Evolutionary conservation across 2,797 vertebrate species (phyloP).

Genomic region (Chloroceryle amazona): DNA sequence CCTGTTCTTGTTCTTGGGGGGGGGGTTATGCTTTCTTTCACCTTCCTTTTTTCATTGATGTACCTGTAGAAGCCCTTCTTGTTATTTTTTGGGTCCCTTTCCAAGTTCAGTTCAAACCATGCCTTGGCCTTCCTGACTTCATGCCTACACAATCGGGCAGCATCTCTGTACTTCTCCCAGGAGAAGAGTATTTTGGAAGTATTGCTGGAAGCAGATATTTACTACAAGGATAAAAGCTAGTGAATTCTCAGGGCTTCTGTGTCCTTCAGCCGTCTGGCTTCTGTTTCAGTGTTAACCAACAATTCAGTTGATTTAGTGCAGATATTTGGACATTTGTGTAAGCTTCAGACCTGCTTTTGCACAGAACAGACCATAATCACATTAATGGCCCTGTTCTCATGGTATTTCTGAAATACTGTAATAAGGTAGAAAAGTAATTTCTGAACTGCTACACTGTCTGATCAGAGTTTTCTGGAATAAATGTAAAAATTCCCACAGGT

Average conservation of each 20-base stretch:
- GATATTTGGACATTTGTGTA: neutral
- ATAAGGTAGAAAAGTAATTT: neutral
- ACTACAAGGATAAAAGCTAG: accelerated
- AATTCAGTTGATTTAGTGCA: neutral
- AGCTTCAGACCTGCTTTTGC: neutral
- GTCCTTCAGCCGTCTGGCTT: neutral
- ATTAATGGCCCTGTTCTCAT: neutral
- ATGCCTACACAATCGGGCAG: too few relatives aligned
- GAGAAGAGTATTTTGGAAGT: too few relatives aligned
- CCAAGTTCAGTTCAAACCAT: too few relatives aligned
- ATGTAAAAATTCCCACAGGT: neutral
- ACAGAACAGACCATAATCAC: neutral
- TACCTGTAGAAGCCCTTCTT: too few relatives aligned
- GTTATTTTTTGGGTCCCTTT: too few relatives aligned
- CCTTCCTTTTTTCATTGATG: too few relatives aligned
- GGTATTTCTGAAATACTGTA: neutral
- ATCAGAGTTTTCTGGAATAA: neutral
- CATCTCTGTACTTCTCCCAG: too few relatives aligned
- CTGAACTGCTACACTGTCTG: neutral
- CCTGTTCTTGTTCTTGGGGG: too few relatives aligned
- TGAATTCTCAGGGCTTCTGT: neutral
- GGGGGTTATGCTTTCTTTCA: too few relatives aligned
- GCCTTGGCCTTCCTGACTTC: too few relatives aligned
- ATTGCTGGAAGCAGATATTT: neutral
- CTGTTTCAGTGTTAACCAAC: neutral